These are phyloP conservation scores for Piprites chloris DNA, from an alignment of 2,113 vertebrate genomes.

Conservation along the genomic window DNA sequence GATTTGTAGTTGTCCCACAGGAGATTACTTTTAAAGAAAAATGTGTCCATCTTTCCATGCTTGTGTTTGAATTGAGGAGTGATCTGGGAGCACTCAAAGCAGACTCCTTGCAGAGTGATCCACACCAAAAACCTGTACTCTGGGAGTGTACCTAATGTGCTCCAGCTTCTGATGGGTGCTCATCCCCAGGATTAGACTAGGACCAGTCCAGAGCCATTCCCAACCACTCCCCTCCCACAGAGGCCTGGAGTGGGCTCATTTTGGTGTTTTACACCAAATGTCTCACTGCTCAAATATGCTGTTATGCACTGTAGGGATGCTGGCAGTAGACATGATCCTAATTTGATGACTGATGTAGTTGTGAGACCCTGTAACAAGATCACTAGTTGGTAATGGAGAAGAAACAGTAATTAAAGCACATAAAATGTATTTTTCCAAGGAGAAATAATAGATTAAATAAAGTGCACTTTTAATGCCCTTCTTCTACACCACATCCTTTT, in stretches of 20 bases:
- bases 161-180: not conserved
- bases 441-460: not conserved
- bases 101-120: not conserved
- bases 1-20: not conserved
- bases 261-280: not conserved
- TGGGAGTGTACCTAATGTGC: no score
- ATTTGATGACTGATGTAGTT: not conserved
- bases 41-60: accelerated
- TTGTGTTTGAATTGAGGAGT: not conserved
- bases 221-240: not conserved
- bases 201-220: not conserved
- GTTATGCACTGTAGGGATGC: not conserved
- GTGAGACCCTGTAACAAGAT: not conserved
- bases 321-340: not conserved
- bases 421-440: not conserved
- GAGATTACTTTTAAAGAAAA: no score
- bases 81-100: not conserved
- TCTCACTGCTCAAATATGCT: not conserved
- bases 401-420: not conserved
- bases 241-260: not conserved
- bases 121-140: not conserved
- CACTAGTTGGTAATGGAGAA: not conserved
- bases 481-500: not conserved
- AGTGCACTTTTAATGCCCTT: not conserved
- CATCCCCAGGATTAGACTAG: accelerated